Percentiles rank a stretch among this genome's conserved stretches.
These are phyloP conservation scores for Ophioderma brevispina DNA, from an alignment of 35 echinoderm and acorn worm species.

Conservation along the genomic window DNA sequence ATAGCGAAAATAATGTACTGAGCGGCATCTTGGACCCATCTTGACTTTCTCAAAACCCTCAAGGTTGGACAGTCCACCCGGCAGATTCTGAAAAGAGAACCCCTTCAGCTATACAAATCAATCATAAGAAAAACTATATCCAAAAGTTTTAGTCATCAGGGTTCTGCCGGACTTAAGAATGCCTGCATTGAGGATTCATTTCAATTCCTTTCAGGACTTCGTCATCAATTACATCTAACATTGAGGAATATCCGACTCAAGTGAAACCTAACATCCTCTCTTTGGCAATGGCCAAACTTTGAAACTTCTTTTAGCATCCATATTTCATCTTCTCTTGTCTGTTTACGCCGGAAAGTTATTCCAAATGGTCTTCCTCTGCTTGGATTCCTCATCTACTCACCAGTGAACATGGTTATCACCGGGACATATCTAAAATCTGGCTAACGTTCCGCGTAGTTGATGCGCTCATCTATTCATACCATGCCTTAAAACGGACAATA, in stretches of 20 bases:
- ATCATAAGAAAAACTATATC: no score
- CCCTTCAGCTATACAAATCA: no score
- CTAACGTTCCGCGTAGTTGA: not conserved
- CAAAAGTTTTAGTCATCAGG: no score
- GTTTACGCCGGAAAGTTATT: constrained; percentile 16
- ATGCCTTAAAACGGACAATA: not conserved
- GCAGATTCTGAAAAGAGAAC: no score
- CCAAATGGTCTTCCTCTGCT: no score
- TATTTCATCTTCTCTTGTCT: not conserved
- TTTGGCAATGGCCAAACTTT: constrained; percentile 24
- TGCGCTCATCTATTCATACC: not conserved
- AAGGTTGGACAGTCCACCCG: no score
- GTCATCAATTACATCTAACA: not conserved
- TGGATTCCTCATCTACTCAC: not conserved
- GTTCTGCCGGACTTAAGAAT: no score
- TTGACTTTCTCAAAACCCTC: no score
- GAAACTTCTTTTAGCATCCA: constrained; percentile 9
- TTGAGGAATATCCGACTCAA: constrained; percentile 1
- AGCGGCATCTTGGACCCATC: no score
- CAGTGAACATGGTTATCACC: not conserved
- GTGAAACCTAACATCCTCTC: not conserved
- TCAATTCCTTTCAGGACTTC: not conserved
- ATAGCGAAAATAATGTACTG: no score
- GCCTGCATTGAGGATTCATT: not conserved
- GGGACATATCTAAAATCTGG: not conserved